Conservation (phyloP, 64 coral and sea anemone species). For the Montipora cactus region DNA sequence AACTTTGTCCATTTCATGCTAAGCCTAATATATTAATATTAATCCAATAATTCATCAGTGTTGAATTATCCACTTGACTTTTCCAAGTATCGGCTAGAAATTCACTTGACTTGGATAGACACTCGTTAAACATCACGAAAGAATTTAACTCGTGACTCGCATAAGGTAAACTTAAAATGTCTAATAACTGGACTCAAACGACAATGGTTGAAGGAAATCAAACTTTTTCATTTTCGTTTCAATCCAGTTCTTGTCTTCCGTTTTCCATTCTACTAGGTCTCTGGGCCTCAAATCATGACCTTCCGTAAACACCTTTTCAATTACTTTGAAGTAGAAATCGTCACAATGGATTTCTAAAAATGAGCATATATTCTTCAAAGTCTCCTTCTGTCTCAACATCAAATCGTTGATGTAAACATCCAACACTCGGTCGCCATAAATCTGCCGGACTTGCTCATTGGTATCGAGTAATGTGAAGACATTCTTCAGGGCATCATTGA, state of each 20-base stretch:
- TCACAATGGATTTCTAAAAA: not conserved
- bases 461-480: conserved; percentile 1
- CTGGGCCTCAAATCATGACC: not conserved
- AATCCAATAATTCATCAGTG: no score
- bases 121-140: no score
- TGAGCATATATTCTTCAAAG: not conserved
- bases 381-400: not conserved
- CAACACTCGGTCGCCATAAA: conserved; percentile 13
- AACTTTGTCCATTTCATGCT: not conserved
- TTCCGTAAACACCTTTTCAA: not conserved
- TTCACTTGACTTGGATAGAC: no score
- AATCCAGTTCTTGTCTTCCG: not conserved
- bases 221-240: not conserved
- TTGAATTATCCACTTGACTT: no score
- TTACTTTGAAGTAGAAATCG: not conserved
- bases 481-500: not conserved
- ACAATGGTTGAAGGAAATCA: conserved; percentile 19
- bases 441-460: not conserved
- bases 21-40: no score
- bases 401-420: not conserved
- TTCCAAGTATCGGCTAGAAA: not conserved
- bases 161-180: not conserved
- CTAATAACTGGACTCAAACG: not conserved
- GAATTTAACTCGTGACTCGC: no score
- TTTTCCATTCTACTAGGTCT: not conserved